Base-by-base conservation (phyloP, 2,113 vertebrate genomes). In the Aspidoscelis tigris region DNA sequence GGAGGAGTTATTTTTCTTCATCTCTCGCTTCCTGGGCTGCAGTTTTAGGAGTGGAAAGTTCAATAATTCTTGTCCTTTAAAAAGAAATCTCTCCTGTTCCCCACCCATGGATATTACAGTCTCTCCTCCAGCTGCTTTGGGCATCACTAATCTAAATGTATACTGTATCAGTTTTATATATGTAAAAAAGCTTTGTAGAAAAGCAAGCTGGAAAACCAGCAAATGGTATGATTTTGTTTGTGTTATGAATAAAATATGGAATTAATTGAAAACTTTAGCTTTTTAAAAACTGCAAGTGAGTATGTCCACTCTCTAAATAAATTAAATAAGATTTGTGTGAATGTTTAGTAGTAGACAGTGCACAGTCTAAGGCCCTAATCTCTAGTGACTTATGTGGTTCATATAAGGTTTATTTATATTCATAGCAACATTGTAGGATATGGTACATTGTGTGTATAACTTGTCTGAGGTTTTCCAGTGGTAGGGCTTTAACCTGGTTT, bases 331-430 rank as follows among this genome's bases (percentile, higher is more conserved):
- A 24, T 12, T 22, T 81, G 12, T 55, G 39, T 22, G 70, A 11
- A 44, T 47, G 50, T 83, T 20, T 26, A 26, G 16, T n/a, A 76
- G 64, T 7, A 78, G 69, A 55, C 39, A 84, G 21, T 53, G 7
- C 10, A 58, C 55, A 58, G 55, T 21, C 10, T 5, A 64, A 78
- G 61, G 26, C 18, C 53, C n/a, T 39, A 33, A 61, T 76, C 8
- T 50, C 33, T n/a, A 66, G 61, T 3, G 53, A 33, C 43, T 10
- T 39, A 76, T 9, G 41, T 50, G n/a, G 33, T 76, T 76, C 44
- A 68, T n/a, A 21, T 39, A 10, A n/a, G 72, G 16, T n/a, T 82
- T 58, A 83, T 66, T 83, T 76, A 55, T 68, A 20, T 50, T 75
- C 26, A 75, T 24, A 14, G 44, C 72, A 50, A 53, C 33, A 16